Evolutionary conservation across 2,888 invertebrate species (phyloP), one percentile per base, ranked within the genome.

Genomic region (Autographa pulchrina): DNA sequence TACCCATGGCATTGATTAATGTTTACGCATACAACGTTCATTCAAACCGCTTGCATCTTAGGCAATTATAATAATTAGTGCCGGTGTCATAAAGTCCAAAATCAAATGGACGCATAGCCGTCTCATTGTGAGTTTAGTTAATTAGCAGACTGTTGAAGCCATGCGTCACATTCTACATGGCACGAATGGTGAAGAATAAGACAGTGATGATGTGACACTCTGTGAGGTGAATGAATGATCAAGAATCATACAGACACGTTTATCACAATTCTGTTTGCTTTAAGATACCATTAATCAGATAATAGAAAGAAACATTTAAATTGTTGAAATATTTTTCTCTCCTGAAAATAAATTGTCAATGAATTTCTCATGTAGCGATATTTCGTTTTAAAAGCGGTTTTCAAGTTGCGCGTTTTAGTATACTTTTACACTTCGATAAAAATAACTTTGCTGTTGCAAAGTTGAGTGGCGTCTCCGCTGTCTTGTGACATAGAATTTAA

Each of bases 1-100:
- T 91, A 92, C 86, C 90, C 92, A 91, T 93, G 93, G 92, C 94
- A 94, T 93, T 94, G 93, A 94, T 94, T 92, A 92, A 92, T 92
- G 89, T 91, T 92, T 92, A 92, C 92, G 90, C 91, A 93, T 92
- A 93, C 92, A 93, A 93, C 92, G 89, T 89, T 86, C 92, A 92
- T 93, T 92, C 91, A 92, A 85, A 81, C 80, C 85, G 75, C 75
- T 79, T 69, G 73, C 80, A 75, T 75, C 78, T 75, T 75, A 70
- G 71, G 72, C 84, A 81, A 90, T 86, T 88, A 86, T 84, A 85
- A 83, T 78, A 83, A 86, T 87, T 91, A 90, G 75, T 32, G 6
- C 58, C 14, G 48, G 52, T 31, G 77, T 14, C 73, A 86, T 92
- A 93, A 80, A 88, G 93, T 87, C 76, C 74, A 91, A 85, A 90